phyloP scores from a whole-genome alignment of 2,797 vertebrate genomes.

The Hafferia zeledoni region DNA sequence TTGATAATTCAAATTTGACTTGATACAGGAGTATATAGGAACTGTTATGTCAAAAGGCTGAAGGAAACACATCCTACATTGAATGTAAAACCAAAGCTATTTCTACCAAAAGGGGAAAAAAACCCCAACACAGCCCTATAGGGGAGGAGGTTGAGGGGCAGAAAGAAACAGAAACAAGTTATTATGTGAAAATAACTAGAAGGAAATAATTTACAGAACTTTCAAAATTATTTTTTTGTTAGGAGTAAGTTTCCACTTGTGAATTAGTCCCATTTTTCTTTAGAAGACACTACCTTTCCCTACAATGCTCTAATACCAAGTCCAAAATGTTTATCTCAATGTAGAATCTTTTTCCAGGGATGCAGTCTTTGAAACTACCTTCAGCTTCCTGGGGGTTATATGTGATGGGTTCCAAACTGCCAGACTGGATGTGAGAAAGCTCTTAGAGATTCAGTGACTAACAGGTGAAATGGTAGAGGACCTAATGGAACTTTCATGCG shows the following conservation, averaged over 20 bases:
- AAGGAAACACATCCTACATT: background rate
- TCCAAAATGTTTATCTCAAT: background rate
- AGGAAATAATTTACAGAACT: background rate
- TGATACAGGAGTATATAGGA: background rate
- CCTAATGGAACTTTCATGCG: background rate
- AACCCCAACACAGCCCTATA: fast-evolving
- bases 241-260: background rate
- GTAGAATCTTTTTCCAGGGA: background rate
- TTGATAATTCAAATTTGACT: background rate
- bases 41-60: background rate
- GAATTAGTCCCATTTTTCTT: background rate
- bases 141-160: fast-evolving
- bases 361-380: background rate
- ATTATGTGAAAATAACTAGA: background rate
- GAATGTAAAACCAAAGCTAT: background rate
- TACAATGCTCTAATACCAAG: background rate
- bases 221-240: background rate
- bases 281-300: background rate
- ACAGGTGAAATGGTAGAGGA: background rate
- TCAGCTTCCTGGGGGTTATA: background rate
- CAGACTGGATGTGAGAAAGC: background rate
- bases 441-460: background rate
- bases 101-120: background rate
- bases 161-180: background rate
- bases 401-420: background rate